These are phyloP conservation scores for Perizoma affinitatum DNA, from an alignment of 2,888 invertebrate genomes.

Conservation along the genomic window DNA sequence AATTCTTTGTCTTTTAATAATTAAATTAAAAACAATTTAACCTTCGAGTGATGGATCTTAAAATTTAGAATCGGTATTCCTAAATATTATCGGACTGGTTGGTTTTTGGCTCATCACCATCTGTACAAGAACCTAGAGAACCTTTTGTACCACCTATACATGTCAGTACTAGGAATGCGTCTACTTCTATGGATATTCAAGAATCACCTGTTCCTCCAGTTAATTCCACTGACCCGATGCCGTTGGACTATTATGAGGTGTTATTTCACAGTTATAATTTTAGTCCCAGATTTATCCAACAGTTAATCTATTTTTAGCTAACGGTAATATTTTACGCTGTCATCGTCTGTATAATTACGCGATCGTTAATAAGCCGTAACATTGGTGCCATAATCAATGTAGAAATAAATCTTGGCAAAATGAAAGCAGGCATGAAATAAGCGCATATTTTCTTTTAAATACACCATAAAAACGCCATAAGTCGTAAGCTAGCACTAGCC, in stretches of 20 bases:
- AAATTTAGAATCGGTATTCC: too few species aligned
- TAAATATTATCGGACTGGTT: too few species aligned
- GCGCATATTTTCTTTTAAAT: slow-evolving; percentile 75
- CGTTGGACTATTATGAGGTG: slow-evolving; percentile 4
- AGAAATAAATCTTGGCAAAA: slow-evolving; percentile 74
- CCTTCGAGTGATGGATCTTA: too few species aligned
- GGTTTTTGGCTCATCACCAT: too few species aligned
- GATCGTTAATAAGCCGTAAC: slow-evolving; percentile 74
- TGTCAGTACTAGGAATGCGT: not conserved
- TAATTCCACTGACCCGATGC: not conserved
- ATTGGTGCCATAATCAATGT: slow-evolving; percentile 78
- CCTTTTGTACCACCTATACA: too few species aligned
- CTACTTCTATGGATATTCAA: not conserved
- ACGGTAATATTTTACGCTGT: slow-evolving; percentile 68
- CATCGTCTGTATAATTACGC: slow-evolving; percentile 71
- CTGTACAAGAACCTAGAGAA: too few species aligned
- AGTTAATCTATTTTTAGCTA: slow-evolving; percentile 59
- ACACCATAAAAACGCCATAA: slow-evolving; percentile 77
- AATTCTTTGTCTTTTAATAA: slow-evolving; percentile 14
- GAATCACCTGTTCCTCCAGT: not conserved
- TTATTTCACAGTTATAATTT: slow-evolving; percentile 28
- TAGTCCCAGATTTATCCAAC: slow-evolving; percentile 37
- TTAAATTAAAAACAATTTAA: not conserved
- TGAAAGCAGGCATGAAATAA: slow-evolving; percentile 78
- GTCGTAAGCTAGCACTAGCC: slow-evolving; percentile 75